phyloP scores from a whole-genome alignment of 2,797 vertebrate species.

The Artibeus lituratus region DNA sequence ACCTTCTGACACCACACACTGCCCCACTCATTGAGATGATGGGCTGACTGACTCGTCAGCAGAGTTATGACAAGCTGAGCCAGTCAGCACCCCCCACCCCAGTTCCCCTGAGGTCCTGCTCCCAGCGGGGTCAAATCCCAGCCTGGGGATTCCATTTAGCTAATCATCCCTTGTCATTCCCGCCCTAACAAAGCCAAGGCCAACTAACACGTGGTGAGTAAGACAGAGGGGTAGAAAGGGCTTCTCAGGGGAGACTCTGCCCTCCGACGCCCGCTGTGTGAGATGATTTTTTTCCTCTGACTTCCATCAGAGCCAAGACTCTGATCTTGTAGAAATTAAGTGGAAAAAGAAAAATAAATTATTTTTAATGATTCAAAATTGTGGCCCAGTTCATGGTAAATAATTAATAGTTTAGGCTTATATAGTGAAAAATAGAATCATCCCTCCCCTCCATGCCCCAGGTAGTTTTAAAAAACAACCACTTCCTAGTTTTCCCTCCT shows the following conservation, averaged over 20 bases:
- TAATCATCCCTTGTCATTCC: neutral
- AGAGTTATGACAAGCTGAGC: neutral
- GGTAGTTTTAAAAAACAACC: neutral
- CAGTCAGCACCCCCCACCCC: rapidly evolving
- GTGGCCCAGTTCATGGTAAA: neutral
- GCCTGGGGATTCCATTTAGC: neutral
- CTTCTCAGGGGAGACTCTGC: neutral
- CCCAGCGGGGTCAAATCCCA: neutral
- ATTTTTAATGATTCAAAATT: neutral
- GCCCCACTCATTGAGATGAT: neutral
- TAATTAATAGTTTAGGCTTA: neutral
- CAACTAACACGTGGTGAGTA: neutral
- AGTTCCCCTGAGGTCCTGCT: neutral
- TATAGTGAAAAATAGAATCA: neutral
- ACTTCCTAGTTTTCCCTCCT: neutral
- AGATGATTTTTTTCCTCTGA: neutral
- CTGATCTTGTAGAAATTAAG: neutral
- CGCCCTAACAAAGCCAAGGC: neutral
- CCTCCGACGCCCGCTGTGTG: neutral
- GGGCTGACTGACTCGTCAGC: neutral
- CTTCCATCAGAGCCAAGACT: neutral
- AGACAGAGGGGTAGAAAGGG: neutral
- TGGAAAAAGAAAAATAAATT: neutral
- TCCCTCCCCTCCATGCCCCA: neutral
- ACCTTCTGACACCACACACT: neutral